Conservation (phyloP, 2,113 vertebrate genomes). For the Rhinopomastus cyanomelas region DNA sequence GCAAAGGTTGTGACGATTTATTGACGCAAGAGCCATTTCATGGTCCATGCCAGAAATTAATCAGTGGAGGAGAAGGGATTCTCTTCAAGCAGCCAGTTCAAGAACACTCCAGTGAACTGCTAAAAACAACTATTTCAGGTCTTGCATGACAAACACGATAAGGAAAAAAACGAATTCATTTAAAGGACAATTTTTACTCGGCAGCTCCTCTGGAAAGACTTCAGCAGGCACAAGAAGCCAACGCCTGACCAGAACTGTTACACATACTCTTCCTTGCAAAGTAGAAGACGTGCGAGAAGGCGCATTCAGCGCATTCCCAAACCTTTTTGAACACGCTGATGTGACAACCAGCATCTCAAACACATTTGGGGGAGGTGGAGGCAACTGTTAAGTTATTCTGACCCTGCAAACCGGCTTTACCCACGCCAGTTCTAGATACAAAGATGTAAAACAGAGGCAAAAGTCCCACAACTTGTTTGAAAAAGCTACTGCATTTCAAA, state of each 20-base stretch:
- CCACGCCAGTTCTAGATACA: background rate
- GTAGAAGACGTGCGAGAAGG: background rate
- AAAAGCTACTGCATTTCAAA: background rate
- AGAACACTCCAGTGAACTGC: background rate
- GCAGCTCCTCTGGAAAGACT: background rate
- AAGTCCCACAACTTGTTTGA: background rate
- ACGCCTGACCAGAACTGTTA: background rate
- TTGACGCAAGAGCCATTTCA: conserved; percentile 74
- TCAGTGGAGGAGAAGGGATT: conserved; percentile 62
- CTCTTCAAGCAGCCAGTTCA: conserved; percentile 58
- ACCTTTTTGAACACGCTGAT: background rate
- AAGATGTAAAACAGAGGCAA: background rate
- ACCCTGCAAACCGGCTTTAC: background rate
- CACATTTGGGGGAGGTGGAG: background rate
- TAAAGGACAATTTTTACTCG: background rate
- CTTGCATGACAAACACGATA: background rate
- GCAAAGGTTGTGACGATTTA: conserved; percentile 70
- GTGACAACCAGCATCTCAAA: background rate
- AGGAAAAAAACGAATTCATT: background rate
- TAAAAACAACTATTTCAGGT: conserved; percentile 21
- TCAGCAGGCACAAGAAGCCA: background rate
- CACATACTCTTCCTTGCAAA: background rate
- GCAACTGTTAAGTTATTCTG: too few relatives aligned
- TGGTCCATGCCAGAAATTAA: conserved; percentile 70
- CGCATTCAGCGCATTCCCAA: background rate